These are phyloP conservation scores for Eulemur rubriventer DNA, from an alignment of 2,797 vertebrate genomes.

Conservation along the genomic window DNA sequence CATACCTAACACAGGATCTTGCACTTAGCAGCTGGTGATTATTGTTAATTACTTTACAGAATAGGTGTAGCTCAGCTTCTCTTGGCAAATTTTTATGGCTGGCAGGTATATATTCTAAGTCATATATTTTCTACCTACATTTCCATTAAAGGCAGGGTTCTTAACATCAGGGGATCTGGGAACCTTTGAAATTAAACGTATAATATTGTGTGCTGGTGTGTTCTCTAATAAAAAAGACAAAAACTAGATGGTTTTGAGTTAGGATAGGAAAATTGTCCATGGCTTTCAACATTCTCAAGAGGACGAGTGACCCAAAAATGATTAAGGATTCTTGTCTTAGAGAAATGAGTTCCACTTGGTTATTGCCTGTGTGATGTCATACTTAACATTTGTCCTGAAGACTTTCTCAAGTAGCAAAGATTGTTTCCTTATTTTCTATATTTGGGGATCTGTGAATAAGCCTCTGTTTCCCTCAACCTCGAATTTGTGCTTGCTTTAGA, in stretches of 20 bases:
- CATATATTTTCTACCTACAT: neutral
- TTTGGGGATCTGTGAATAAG: neutral
- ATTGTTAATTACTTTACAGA: neutral
- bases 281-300: conserved; percentile 30
- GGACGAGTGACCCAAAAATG: neutral
- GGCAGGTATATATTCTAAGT: neutral
- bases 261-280: neutral
- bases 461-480: neutral
- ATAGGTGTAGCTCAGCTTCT: neutral
- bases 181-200: neutral
- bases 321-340: neutral
- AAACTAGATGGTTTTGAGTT: neutral
- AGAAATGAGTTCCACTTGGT: neutral
- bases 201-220: neutral
- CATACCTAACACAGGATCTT: neutral
- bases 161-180: neutral
- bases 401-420: neutral
- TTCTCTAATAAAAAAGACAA: neutral
- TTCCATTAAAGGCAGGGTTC: neutral
- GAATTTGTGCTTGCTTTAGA: neutral
- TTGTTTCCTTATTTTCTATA: neutral
- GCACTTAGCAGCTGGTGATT: neutral
- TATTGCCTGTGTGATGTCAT: neutral
- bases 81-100: neutral
- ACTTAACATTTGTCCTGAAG: neutral